Evolutionary conservation across 1,140 invertebrate genomes (phyloP).

Genomic region (Ylistrum balloti): DNA sequence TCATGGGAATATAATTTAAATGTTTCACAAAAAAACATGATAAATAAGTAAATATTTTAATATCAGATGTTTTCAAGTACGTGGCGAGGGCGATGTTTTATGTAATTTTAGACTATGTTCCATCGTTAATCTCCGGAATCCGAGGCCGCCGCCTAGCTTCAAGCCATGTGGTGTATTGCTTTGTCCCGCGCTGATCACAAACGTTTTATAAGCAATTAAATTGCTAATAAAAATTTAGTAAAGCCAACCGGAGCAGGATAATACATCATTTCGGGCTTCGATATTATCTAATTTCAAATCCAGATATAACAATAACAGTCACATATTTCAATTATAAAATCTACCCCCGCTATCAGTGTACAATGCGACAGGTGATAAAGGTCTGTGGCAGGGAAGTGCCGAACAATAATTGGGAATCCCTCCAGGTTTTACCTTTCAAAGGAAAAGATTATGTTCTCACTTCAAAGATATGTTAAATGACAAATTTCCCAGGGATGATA

Average conservation of each 20-base stretch:
- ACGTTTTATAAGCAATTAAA: constrained; percentile 36
- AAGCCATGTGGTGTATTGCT: constrained; percentile 1
- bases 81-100: background rate
- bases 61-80: background rate
- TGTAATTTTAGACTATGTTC: constrained; percentile 20
- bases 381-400: background rate
- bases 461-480: constrained; percentile 1
- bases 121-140: background rate
- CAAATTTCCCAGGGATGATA: constrained; percentile 16
- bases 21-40: background rate
- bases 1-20: background rate
- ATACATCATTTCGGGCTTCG: constrained; percentile 27
- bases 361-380: background rate
- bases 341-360: constrained; percentile 18
- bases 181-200: background rate
- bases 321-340: constrained; percentile 40
- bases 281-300: constrained; percentile 40
- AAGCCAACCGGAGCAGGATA: constrained; percentile 25
- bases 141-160: constrained; percentile 20
- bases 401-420: constrained; percentile 38
- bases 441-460: constrained; percentile 38
- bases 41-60: background rate
- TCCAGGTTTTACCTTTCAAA: constrained; percentile 39
- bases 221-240: constrained; percentile 35
- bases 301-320: constrained; percentile 4